These are phyloP conservation scores for Homarus americanus DNA, from an alignment of 1,140 invertebrate genomes.

Conservation along the genomic window DNA sequence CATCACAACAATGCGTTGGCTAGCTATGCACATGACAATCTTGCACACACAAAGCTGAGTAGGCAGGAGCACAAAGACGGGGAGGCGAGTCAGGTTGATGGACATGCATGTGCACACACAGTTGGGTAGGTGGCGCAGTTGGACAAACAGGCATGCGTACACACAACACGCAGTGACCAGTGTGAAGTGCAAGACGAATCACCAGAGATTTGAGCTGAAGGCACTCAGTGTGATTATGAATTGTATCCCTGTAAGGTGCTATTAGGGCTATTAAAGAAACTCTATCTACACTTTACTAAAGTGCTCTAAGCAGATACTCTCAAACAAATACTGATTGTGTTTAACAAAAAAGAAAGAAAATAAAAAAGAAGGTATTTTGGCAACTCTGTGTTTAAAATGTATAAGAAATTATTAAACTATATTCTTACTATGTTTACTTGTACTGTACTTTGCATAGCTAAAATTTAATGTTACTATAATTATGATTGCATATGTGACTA, in stretches of 20 bases:
- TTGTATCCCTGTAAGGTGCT: background rate
- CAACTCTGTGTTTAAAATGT: background rate
- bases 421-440: background rate
- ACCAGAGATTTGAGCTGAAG: background rate
- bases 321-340: background rate
- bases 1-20: background rate
- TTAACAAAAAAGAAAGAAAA: too few species aligned
- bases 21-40: background rate
- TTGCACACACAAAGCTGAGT: constrained; percentile 18
- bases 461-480: background rate
- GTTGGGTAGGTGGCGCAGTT: constrained; percentile 4
- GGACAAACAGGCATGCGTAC: constrained; percentile 21
- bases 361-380: background rate
- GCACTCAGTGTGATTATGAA: background rate
- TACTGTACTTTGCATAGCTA: background rate
- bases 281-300: background rate
- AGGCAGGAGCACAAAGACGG: constrained; percentile 5
- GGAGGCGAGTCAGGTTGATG: background rate
- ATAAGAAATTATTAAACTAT: background rate
- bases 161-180: constrained; percentile 24
- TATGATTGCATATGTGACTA: background rate
- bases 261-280: background rate
- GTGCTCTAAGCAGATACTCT: background rate
- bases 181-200: constrained; percentile 48
- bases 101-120: constrained; percentile 14